A percentile compares a stretch with the other conserved stretches of the same genome.
Conservation (phyloP, 2,797 vertebrate species). For the Mallotus villosus region DNA sequence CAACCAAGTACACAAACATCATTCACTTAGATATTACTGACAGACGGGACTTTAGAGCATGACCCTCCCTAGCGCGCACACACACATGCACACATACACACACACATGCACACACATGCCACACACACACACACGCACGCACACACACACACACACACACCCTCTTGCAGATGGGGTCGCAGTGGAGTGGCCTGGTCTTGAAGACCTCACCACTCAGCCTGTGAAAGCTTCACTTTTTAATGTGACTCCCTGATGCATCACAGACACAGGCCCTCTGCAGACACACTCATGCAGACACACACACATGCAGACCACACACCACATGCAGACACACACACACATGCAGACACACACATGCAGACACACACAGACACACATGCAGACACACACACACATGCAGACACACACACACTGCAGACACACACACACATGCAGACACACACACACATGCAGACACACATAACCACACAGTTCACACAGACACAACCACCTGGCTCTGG, state of each 20-base stretch:
- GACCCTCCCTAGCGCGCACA: neutral
- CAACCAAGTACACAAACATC: no score
- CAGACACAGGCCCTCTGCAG: conserved; percentile 64
- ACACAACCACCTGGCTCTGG: conserved; percentile 50
- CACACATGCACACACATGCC: no score
- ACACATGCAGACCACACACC: conserved; percentile 35
- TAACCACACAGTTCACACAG: conserved; percentile 3
- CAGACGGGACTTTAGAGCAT: no score
- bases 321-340: conserved; percentile 30
- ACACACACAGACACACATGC: conserved; percentile 28
- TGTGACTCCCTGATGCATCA: conserved; percentile 68
- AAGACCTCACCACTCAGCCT: conserved; percentile 69
- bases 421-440: conserved; percentile 32
- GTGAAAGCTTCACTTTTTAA: conserved; percentile 73
- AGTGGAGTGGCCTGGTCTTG: conserved; percentile 61
- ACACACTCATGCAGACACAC: conserved; percentile 67
- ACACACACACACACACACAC: neutral
- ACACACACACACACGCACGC: neutral
- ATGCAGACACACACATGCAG: conserved; percentile 5
- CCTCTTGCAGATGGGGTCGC: neutral
- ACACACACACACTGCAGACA: conserved; percentile 28
- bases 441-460: conserved; percentile 22
- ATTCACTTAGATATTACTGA: no score
- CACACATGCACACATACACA: neutral
- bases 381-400: conserved; percentile 26